Evolutionary conservation across 2,888 invertebrate genomes (phyloP).

Genomic region (Paralinhomoeus sp.): DNA sequence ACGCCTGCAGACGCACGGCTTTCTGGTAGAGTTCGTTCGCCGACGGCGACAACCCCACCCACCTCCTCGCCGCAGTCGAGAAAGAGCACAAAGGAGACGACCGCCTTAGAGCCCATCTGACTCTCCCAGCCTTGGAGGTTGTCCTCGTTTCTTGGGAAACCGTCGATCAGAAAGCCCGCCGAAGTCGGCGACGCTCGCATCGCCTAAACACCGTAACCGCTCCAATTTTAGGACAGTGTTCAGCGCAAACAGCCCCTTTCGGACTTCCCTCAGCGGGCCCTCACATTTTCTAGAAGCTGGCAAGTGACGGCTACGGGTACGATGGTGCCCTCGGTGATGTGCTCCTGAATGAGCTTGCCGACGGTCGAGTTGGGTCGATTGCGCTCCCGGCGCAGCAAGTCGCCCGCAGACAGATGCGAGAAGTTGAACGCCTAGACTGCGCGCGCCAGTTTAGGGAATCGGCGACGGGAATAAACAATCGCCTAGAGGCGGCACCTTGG

Average conservation of each 20-base stretch:
- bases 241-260: no score
- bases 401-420: conserved; percentile 43
- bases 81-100: conserved; percentile 60
- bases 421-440: conserved; percentile 35
- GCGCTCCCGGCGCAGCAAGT: conserved; percentile 73
- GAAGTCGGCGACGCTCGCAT: conserved; percentile 16
- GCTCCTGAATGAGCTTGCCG: conserved; percentile 64
- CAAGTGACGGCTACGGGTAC: conserved; percentile 97
- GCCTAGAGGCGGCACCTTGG: no score
- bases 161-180: conserved; percentile 64
- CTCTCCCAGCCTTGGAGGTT: conserved; percentile 80
- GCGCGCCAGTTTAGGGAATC: no score
- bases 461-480: no score
- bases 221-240: no score
- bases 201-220: conserved; percentile 11
- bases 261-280: no score
- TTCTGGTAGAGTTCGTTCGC: no score
- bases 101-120: conserved; percentile 49
- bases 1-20: conserved; percentile 36
- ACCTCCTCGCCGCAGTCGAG: conserved; percentile 63
- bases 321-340: conserved; percentile 74
- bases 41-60: conserved; percentile 4
- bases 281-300: conserved; percentile 63
- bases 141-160: conserved; percentile 87
- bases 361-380: conserved; percentile 46